Evolutionary conservation across 2,797 vertebrate genomes (phyloP).

Genomic region (Poliocrania exsul): DNA sequence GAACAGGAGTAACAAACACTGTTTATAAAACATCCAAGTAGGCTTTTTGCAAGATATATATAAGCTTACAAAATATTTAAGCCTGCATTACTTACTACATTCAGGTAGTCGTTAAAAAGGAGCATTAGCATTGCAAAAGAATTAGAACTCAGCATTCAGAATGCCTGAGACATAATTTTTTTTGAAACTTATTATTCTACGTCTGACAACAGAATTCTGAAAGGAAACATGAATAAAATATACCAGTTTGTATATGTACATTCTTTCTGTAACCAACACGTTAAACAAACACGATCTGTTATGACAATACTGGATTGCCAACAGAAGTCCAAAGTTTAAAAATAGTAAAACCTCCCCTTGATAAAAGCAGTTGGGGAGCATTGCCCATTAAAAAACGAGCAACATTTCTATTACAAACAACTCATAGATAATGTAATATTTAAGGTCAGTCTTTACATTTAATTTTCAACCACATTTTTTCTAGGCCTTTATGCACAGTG

Average conservation of each 20-base stretch:
- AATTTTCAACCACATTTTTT: background rate
- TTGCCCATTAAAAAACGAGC: background rate
- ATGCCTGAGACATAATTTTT: rapidly evolving
- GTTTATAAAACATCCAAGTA: background rate
- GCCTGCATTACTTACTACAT: background rate
- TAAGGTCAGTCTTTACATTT: background rate
- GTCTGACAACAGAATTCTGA: background rate
- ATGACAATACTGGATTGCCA: background rate
- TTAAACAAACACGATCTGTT: background rate
- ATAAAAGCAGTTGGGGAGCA: background rate
- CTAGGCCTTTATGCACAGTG: background rate
- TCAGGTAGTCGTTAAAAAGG: background rate
- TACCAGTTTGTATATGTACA: background rate
- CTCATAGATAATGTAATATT: background rate
- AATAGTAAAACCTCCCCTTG: background rate
- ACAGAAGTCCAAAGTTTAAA: background rate
- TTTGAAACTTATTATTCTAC: background rate
- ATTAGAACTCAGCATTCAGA: background rate
- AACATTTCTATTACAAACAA: background rate
- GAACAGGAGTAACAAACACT: background rate
- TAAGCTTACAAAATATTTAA: background rate
- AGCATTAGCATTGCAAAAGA: background rate
- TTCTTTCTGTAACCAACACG: background rate
- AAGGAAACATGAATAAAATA: background rate
- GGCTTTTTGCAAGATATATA: background rate